phyloP scores from a whole-genome alignment of 2,888 invertebrate genomes.

The Eucriotettix oculatus region DNA sequence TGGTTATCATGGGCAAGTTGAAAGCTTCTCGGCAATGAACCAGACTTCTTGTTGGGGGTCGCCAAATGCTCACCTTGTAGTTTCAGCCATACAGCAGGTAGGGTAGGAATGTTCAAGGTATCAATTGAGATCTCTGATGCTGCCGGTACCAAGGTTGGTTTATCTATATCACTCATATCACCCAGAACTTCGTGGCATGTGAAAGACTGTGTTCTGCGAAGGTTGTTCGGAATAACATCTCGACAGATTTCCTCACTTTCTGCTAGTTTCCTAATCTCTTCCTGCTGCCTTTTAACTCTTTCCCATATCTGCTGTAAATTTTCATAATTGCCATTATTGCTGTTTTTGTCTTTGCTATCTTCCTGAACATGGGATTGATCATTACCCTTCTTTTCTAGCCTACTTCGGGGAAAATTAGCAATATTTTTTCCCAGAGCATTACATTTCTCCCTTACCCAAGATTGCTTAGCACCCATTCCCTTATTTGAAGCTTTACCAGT shows the following conservation, averaged over 20 bases:
- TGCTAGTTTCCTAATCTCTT: constrained; percentile 8
- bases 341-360: constrained; percentile 18
- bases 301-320: constrained; percentile 32
- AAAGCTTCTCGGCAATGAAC: constrained; percentile 62
- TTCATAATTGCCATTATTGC: constrained; percentile 42
- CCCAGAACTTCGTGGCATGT: not conserved
- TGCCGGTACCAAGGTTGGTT: not conserved
- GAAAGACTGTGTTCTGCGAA: constrained; percentile 21
- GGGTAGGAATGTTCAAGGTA: constrained; percentile 30
- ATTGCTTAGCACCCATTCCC: not conserved
- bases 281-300: constrained; percentile 12
- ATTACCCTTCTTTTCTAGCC: not conserved
- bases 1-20: constrained; percentile 40
- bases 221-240: constrained; percentile 14
- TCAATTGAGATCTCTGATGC: not conserved
- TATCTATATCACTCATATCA: not conserved
- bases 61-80: constrained; percentile 51
- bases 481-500: not conserved
- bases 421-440: not conserved
- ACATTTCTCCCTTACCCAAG: not conserved
- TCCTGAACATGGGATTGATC: constrained; percentile 16
- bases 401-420: not conserved
- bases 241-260: constrained; percentile 5
- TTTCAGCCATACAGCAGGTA: constrained; percentile 53
- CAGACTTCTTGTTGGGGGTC: constrained; percentile 50